Evolutionary conservation across 2,888 invertebrate genomes (phyloP), one percentile per base, ranked within the genome.

Genomic region (Tachina lurida): DNA sequence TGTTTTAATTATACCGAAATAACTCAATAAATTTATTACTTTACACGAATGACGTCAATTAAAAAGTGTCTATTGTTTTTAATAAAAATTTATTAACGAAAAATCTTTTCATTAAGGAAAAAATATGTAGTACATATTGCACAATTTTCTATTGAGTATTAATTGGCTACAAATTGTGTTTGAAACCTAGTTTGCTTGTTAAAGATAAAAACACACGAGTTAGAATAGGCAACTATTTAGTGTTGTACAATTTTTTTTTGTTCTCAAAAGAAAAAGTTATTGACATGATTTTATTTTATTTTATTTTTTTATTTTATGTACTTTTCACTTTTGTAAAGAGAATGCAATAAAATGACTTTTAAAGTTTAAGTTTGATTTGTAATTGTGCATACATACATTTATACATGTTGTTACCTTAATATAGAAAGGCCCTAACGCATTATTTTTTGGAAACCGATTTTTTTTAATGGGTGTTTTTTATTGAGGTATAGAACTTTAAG

Each of bases 1-100:
- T 83, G 82, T 83, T 76, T 76, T 71, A 83, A 83, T 83, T 83
- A 76, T 71, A 71, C 10, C 49, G 76, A 83, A 77, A 63, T 76
- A 76, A 77, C 52, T 71, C 39, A 71, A 70, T 82, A 76, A 47
- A 43, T 73, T 41, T 56, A 47, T 56, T 62, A 52, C 47, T 15
- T 68, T 52, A 15, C 45, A 45, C 52, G 19, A 76, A 62, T 80
- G 65, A 83, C 82, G 82, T 83, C 82, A 77, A 75, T 81, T 49
- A 49, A 75, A 68, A 65, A 74, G 58, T 80, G 65, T 73, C 65
- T 65, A 67, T 65, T 65, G 52, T 68, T 81, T 31, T 74, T 74
- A 80, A 74, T 67, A 67, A 67, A 80, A 58, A 19, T 74, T 70
- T 9, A 70, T 70, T 31, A 62, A 62, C 39, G n/a, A 19, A 62